A percentile compares a stretch with the other conserved stretches of the same genome.
Conservation (phyloP, 2,797 vertebrate genomes). For the Etheostoma nigrum region DNA sequence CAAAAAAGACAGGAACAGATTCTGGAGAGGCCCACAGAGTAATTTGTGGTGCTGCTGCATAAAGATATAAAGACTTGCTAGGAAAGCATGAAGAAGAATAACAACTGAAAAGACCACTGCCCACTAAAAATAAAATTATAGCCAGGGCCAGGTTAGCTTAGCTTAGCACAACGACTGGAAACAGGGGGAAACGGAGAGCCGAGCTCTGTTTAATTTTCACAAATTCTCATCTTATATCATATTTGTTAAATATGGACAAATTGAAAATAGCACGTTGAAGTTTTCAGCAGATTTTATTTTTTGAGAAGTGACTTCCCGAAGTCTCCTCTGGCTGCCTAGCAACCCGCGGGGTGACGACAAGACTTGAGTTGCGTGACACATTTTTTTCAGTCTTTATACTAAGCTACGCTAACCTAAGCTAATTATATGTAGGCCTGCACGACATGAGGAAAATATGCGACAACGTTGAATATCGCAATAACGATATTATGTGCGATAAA, state of each 20-base stretch:
- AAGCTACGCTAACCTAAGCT: neutral
- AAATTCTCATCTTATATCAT: neutral
- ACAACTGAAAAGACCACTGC: neutral
- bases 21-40: conserved; percentile 44
- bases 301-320: neutral
- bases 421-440: neutral
- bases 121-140: neutral
- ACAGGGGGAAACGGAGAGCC: neutral
- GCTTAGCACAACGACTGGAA: conserved; percentile 5
- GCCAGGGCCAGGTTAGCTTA: neutral
- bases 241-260: neutral
- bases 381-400: neutral
- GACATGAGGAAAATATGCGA: too few species aligned
- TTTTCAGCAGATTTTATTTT: conserved; percentile 1
- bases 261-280: neutral
- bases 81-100: conserved; percentile 1
- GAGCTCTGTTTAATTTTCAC: neutral
- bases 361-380: neutral
- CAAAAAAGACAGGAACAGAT: conserved; percentile 55
- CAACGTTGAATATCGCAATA: too few species aligned
- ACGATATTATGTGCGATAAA: too few species aligned
- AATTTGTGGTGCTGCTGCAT: conserved; percentile 60
- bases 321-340: neutral
- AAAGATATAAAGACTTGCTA: conserved; percentile 21
- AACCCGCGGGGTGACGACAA: neutral